A percentile compares a stretch with the other conserved stretches of the same genome.
phyloP scores from a whole-genome alignment of 1,140 invertebrate species.

The Heterodera carotae region DNA sequence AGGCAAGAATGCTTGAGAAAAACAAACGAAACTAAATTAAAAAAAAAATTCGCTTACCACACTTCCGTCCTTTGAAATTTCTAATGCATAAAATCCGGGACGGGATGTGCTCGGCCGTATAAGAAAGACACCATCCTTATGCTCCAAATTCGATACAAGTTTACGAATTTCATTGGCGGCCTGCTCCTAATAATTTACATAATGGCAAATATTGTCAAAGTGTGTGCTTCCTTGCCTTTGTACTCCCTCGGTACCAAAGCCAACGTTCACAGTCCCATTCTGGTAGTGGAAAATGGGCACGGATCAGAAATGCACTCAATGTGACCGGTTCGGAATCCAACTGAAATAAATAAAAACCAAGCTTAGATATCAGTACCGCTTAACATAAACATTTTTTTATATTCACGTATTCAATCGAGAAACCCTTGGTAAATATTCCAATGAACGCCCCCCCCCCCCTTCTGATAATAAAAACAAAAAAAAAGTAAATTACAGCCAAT shows the following conservation, averaged over 20 bases:
- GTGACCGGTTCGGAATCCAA: constrained; percentile 42
- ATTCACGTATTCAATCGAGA: too few species aligned
- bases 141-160: constrained; percentile 12
- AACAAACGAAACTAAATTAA: background rate
- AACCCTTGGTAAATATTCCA: background rate
- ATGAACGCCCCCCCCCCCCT: background rate
- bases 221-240: background rate
- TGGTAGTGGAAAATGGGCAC: constrained; percentile 29
- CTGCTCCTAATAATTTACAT: constrained; percentile 23
- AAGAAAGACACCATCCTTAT: constrained; percentile 50
- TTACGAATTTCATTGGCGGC: background rate
- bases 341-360: background rate
- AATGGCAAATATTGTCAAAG: background rate
- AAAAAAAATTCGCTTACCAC: constrained; percentile 5
- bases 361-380: too few species aligned
- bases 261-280: constrained; percentile 30
- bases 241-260: constrained; percentile 33
- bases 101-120: constrained; percentile 50
- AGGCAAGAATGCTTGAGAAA: constrained; percentile 39
- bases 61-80: constrained; percentile 42
- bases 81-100: constrained; percentile 51
- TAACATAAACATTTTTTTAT: too few species aligned
- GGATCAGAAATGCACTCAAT: constrained; percentile 21
- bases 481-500: constrained; percentile 14
- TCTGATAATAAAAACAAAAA: background rate